A percentile compares a stretch with the other conserved stretches of the same genome.
These are phyloP conservation scores for Rhopalosiphum padi DNA, from an alignment of 1,140 invertebrate genomes.

Conservation along the genomic window DNA sequence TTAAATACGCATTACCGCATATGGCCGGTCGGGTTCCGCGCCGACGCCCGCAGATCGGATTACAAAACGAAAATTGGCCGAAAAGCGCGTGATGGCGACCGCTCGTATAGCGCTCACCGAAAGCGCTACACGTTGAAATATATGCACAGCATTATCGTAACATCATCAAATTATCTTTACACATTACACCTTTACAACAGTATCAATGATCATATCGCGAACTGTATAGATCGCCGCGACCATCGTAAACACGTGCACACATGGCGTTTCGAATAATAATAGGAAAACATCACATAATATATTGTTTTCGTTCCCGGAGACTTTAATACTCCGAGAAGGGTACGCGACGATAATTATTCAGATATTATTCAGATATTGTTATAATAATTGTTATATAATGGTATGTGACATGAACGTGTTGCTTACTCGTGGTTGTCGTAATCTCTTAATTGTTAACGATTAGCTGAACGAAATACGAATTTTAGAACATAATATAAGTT, in stretches of 20 bases:
- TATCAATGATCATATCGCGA: background rate
- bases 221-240: background rate
- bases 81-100: background rate
- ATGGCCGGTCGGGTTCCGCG: conserved; percentile 30
- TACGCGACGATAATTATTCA: background rate
- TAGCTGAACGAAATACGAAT: background rate
- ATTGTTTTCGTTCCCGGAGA: background rate
- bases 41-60: conserved; percentile 25
- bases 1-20: conserved; percentile 40
- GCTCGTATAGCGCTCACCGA: background rate
- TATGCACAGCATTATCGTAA: background rate
- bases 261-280: background rate
- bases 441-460: too few species aligned
- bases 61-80: conserved; percentile 35
- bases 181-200: background rate
- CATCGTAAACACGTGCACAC: background rate
- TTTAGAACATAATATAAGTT: too few species aligned
- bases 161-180: background rate
- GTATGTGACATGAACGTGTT: background rate
- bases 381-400: background rate
- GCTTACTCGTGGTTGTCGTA: too few species aligned
- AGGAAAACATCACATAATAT: background rate
- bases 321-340: background rate
- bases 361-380: too few species aligned
- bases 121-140: background rate